These are phyloP conservation scores for Thereva nobilitata DNA, from an alignment of 2,888 invertebrate genomes.

Conservation along the genomic window DNA sequence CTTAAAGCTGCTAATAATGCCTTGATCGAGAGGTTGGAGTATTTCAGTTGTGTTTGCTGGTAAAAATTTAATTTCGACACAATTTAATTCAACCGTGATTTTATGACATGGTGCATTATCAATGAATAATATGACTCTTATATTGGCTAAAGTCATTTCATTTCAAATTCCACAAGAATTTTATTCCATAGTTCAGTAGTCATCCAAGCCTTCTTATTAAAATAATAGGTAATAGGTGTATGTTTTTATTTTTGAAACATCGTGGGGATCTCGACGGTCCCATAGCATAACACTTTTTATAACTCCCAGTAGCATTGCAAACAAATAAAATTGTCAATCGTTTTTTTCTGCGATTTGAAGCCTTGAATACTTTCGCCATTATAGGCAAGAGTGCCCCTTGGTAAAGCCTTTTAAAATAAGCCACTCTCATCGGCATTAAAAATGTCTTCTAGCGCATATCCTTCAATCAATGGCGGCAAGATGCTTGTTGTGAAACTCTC, in stretches of 20 bases:
- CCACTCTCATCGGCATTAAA: neutral
- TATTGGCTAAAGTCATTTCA: neutral
- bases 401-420: neutral
- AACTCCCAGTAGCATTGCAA: neutral
- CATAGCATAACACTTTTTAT: neutral
- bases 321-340: neutral
- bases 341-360: neutral
- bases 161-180: neutral
- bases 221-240: neutral
- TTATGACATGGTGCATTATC: neutral
- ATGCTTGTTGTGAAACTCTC: neutral
- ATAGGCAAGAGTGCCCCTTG: neutral
- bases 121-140: neutral
- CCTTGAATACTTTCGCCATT: neutral
- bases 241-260: conserved; percentile 2
- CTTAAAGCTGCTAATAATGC: neutral
- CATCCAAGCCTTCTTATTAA: neutral
- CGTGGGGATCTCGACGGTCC: neutral
- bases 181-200: neutral
- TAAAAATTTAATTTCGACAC: neutral
- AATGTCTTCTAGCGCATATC: neutral
- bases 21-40: conserved; percentile 1
- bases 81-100: neutral
- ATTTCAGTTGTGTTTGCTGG: neutral
- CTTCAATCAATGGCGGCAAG: neutral